These are phyloP conservation scores for Trinorchestia longiramus DNA, from an alignment of 1,140 invertebrate species.

Conservation along the genomic window DNA sequence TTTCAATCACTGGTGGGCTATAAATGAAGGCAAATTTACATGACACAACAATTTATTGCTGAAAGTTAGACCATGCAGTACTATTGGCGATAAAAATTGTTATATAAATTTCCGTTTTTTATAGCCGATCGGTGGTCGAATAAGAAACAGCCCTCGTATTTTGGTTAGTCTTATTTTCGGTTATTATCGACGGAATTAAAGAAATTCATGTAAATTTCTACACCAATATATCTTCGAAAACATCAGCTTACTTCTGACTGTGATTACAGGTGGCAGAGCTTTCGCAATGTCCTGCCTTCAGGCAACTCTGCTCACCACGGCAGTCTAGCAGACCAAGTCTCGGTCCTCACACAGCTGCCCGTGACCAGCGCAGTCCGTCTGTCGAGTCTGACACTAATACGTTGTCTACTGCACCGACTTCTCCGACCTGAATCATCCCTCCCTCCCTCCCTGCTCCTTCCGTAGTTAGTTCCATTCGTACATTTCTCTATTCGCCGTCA, in stretches of 20 bases:
- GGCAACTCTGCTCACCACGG: background rate
- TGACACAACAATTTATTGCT: too few species aligned
- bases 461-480: background rate
- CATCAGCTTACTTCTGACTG: background rate
- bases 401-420: background rate
- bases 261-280: background rate
- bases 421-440: background rate
- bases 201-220: background rate
- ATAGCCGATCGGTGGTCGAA: too few species aligned
- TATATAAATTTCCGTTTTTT: too few species aligned
- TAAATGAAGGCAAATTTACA: too few species aligned
- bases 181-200: too few species aligned
- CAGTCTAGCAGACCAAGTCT: background rate
- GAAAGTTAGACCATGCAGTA: too few species aligned
- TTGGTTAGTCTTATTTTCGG: too few species aligned
- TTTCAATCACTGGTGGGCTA: too few species aligned
- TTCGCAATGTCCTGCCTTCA: background rate
- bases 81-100: too few species aligned
- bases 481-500: background rate
- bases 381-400: slow-evolving; percentile 12
- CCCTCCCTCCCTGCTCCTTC: background rate
- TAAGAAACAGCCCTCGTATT: too few species aligned
- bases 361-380: background rate
- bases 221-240: background rate
- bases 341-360: background rate